These are phyloP conservation scores for Bugula neritina DNA, from an alignment of 2,888 invertebrate species.

Conservation along the genomic window DNA sequence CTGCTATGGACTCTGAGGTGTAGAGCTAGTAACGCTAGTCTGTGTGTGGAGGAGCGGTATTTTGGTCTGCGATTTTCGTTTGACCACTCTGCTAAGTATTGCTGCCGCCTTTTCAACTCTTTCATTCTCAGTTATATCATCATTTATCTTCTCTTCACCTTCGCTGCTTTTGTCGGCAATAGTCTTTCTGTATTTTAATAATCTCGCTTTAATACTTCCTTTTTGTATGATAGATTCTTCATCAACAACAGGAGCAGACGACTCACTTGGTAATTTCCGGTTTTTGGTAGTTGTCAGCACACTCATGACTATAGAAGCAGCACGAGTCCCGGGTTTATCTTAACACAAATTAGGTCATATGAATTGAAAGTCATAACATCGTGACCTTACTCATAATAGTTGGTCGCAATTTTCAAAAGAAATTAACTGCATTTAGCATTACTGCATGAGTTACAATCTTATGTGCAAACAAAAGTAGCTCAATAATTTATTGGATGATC, in stretches of 20 bases:
- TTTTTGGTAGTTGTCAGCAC: neutral
- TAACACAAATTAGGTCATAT: too few species aligned
- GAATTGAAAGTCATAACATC: too few species aligned
- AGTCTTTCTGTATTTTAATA: neutral
- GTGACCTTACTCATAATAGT: too few species aligned
- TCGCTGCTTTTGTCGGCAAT: neutral
- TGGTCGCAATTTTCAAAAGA: too few species aligned
- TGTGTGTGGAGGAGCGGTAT: neutral
- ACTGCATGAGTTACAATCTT: too few species aligned
- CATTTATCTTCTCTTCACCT: neutral
- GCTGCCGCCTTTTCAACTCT: conserved; percentile 18
- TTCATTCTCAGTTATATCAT: neutral
- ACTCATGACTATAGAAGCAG: neutral
- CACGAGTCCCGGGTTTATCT: neutral
- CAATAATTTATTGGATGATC: too few species aligned
- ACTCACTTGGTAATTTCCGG: neutral
- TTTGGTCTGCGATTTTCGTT: neutral
- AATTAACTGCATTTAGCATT: too few species aligned
- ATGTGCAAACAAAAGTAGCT: too few species aligned
- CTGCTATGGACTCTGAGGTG: neutral
- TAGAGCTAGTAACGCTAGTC: neutral
- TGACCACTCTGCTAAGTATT: neutral
- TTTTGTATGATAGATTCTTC: neutral
- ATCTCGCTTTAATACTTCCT: neutral
- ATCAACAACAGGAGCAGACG: neutral